phyloP scores from a whole-genome alignment of 2,888 invertebrate species.

The Hypomecis punctinalis region DNA sequence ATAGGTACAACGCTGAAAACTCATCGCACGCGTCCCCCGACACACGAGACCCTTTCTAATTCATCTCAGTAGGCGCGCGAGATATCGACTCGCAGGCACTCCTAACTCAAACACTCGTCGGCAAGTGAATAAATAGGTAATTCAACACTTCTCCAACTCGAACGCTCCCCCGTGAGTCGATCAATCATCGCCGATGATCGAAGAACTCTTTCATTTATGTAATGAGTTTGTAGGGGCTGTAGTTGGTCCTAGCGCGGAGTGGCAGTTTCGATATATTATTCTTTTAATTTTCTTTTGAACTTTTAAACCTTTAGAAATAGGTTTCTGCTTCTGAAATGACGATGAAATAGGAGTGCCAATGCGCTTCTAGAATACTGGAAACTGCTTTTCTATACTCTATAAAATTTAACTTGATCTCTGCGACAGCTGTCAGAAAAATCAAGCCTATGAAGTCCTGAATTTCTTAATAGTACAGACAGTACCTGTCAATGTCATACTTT shows the following conservation, averaged over 20 bases:
- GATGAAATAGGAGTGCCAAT: no score
- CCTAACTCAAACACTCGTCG: conserved; percentile 42
- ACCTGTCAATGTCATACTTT: no score
- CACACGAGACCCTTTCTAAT: conserved; percentile 21
- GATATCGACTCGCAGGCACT: conserved; percentile 32
- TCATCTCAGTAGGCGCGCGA: conserved; percentile 26
- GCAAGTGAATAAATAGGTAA: conserved; percentile 47
- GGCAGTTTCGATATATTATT: background rate
- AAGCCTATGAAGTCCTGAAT: no score
- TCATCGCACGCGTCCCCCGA: background rate
- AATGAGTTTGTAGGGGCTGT: conserved; percentile 64
- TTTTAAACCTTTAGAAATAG: background rate
- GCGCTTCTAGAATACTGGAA: no score
- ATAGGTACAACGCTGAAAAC: background rate
- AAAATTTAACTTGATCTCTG: no score
- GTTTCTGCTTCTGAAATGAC: no score
- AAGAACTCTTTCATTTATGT: conserved; percentile 82
- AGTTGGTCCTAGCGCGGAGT: conserved; percentile 6
- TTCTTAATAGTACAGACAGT: no score
- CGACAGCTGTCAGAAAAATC: no score
- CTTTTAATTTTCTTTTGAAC: conserved; percentile 4
- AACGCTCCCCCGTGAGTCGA: conserved; percentile 50
- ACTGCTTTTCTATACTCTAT: no score
- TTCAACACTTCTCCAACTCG: conserved; percentile 38
- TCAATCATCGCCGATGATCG: conserved; percentile 63